These are phyloP conservation scores for Alectura lathami DNA, from an alignment of 2,113 vertebrate species.

Conservation along the genomic window DNA sequence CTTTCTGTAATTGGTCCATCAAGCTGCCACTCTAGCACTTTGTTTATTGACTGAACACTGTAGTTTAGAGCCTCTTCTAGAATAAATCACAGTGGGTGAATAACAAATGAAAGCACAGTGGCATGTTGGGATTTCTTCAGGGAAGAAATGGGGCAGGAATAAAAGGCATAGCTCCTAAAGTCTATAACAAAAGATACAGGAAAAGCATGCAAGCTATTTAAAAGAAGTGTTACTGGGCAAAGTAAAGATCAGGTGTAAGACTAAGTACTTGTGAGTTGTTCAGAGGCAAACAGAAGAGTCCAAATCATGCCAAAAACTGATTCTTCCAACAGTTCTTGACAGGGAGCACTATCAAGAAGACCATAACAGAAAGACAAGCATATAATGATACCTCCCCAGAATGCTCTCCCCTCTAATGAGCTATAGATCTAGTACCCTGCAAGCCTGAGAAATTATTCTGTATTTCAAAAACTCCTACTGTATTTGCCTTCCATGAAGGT, in stretches of 20 bases:
- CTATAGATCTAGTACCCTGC: neutral
- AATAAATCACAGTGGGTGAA: conserved; percentile 27
- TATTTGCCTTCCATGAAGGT: neutral
- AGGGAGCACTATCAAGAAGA: neutral
- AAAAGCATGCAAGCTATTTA: neutral
- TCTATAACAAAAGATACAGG: neutral
- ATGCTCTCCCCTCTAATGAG: neutral
- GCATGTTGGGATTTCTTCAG: neutral
- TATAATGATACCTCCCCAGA: neutral
- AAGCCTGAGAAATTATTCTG: neutral
- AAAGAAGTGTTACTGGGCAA: neutral
- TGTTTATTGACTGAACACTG: conserved; percentile 48
- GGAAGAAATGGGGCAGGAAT: neutral
- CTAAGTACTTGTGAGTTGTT: neutral
- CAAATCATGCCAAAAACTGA: neutral
- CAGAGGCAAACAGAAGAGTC: neutral
- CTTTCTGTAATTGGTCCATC: conserved; percentile 22
- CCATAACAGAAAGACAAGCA: neutral
- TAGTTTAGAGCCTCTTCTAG: conserved; percentile 8
- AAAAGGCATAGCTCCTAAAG: neutral
- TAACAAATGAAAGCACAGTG: conserved; percentile 16
- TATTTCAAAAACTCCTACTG: neutral
- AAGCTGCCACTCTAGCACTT: conserved; percentile 43
- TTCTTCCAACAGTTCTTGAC: neutral
- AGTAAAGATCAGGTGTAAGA: neutral